phyloP scores from a whole-genome alignment of 2,888 invertebrate species.

The Stegana nigrithorax region DNA sequence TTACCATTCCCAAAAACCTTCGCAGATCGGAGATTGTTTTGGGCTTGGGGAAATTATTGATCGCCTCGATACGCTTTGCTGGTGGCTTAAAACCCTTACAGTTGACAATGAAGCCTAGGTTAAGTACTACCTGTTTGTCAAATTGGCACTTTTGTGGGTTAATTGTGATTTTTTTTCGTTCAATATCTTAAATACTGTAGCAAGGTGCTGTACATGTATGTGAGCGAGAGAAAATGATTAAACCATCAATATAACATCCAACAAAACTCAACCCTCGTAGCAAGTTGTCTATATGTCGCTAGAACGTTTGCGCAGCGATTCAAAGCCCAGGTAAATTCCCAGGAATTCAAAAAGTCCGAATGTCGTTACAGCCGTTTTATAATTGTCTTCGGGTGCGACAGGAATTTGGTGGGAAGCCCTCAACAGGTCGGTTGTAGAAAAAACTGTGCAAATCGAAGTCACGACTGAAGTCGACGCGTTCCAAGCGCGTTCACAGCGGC shows the following conservation, averaged over 20 bases:
- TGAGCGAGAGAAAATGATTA: not conserved
- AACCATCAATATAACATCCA: not conserved
- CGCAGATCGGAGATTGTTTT: not conserved
- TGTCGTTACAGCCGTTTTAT: no score
- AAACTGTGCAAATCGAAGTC: not conserved
- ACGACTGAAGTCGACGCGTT: no score
- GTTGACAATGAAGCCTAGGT: not conserved
- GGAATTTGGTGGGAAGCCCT: not conserved
- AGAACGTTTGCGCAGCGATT: no score
- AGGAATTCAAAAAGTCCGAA: no score
- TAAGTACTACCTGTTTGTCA: not conserved
- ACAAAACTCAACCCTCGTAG: not conserved
- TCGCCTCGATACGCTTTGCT: no score
- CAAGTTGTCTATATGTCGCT: no score
- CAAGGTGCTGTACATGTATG: not conserved
- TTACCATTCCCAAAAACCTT: not conserved
- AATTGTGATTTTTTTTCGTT: not conserved
- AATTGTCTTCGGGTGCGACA: no score
- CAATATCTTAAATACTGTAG: no score
- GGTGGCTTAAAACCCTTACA: no score
- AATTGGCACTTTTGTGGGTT: not conserved
- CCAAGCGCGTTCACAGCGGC: no score
- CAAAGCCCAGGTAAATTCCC: not conserved
- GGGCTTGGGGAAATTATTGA: not conserved
- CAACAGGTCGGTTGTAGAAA: not conserved